Evolutionary conservation across 2,113 vertebrate genomes (phyloP), one percentile per base, ranked within the genome.

Genomic region (Tor tambroides): DNA sequence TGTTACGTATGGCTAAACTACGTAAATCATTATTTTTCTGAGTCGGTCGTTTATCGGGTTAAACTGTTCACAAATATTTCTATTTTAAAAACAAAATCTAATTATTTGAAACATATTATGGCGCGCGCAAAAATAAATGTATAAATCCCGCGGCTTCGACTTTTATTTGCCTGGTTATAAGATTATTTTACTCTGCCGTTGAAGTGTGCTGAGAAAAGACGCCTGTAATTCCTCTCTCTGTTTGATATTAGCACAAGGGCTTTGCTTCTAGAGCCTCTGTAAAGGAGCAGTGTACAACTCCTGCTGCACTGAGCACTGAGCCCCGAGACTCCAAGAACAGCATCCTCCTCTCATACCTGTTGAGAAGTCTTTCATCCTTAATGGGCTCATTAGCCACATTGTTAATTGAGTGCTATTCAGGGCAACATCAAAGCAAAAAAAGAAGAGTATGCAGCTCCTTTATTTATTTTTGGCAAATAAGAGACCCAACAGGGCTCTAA

Each of bases 321-420:
- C 91, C 92, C 89, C 89, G 89, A 92, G 92, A 92, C 90, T 92
- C 91, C 91, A 74, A 71, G 93, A 94, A 92, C 92, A 93, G 92
- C 91, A 92, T 91, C 90, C 91, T 93, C 89, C 92, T 92, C 93
- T 94, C 94, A 90, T 95, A 96, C 95, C 95, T 95, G 95, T 95
- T 95, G 94, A 96, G 94, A 94, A 94, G 92, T 91, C 94, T 95
- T 95, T 96, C 94, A 94, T 96, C 94, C 93, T 93, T 94, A 95
- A 95, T 95, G 92, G 94, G 91, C 94, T 95, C 93, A 94, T 96
- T 95, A 95, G 94, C 91, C 94, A 93, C 93, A 94, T 95, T 95
- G 93, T 95, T 94, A 94, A 95, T 94, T 94, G 93, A 94, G 93
- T 93, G 93, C 94, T 91, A 95, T 94, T 95, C 94, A 94, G 92